Conservation (phyloP, 1,140 invertebrate species). For the Drosophila eugracilis region DNA sequence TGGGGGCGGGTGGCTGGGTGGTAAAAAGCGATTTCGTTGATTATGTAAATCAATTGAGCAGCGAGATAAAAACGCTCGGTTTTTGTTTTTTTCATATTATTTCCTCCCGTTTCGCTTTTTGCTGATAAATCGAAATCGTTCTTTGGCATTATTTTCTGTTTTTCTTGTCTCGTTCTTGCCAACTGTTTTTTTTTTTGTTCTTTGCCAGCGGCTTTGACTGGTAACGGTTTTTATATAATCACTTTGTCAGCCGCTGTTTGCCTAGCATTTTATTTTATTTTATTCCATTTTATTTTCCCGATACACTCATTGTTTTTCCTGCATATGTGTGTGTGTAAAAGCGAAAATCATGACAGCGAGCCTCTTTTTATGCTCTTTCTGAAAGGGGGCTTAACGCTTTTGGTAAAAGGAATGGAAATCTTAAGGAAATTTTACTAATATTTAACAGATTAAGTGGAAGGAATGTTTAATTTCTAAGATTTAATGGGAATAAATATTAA, state of each 20-base stretch:
- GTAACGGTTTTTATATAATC: slow-evolving; percentile 62
- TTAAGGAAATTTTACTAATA: background rate
- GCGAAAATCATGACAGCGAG: slow-evolving; percentile 55
- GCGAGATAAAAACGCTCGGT: slow-evolving; percentile 72
- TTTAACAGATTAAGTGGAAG: background rate
- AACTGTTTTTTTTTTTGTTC: slow-evolving; percentile 37
- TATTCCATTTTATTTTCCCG: slow-evolving; percentile 34
- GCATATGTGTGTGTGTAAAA: slow-evolving; percentile 27
- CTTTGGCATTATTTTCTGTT: slow-evolving; percentile 65
- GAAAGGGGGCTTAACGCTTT: background rate
- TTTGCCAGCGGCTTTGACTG: slow-evolving; percentile 42
- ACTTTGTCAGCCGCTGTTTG: slow-evolving; percentile 52
- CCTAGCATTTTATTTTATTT: slow-evolving; percentile 54
- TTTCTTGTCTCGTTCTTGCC: slow-evolving; percentile 33
- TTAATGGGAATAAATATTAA: no score
- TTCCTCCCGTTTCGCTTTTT: slow-evolving; percentile 39
- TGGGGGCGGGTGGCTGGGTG: slow-evolving; percentile 6
- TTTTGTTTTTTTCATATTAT: slow-evolving; percentile 24
- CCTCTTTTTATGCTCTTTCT: slow-evolving; percentile 47
- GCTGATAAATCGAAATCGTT: slow-evolving; percentile 78
- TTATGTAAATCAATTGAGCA: slow-evolving; percentile 79
- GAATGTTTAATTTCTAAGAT: no score
- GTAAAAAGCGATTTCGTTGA: slow-evolving; percentile 69
- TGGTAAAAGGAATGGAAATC: no score
- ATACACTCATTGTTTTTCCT: slow-evolving; percentile 42